phyloP scores from a whole-genome alignment of 2,797 vertebrate species.

The Chelon labrosus region DNA sequence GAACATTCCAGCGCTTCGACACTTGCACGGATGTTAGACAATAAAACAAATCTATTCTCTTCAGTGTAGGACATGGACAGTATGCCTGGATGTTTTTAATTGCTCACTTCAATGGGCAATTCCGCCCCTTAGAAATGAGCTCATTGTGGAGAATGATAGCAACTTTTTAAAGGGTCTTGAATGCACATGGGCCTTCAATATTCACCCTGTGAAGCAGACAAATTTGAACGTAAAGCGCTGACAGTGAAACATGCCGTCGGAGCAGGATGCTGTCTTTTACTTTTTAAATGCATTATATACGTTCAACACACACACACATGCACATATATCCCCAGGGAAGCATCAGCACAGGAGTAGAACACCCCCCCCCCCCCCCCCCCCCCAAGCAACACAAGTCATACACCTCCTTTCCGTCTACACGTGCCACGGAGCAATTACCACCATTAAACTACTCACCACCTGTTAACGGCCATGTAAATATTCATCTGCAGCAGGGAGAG shows the following conservation, averaged over 20 bases:
- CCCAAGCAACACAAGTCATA: slow-evolving; percentile 43
- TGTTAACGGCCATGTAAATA: slow-evolving; percentile 86
- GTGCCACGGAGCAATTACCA: slow-evolving; percentile 75
- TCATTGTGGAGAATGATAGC: not conserved
- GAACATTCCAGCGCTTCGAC: slow-evolving; percentile 79
- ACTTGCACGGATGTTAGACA: slow-evolving; percentile 83
- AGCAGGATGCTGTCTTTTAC: slow-evolving; percentile 2
- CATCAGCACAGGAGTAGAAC: slow-evolving; percentile 53
- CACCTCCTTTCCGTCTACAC: slow-evolving; percentile 63
- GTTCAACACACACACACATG: slow-evolving; percentile 26
- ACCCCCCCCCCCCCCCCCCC: slow-evolving; percentile 39
- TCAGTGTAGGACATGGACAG: not conserved
- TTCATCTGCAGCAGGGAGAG: slow-evolving; percentile 72
- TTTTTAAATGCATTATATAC: slow-evolving; percentile 31
- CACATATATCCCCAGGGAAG: slow-evolving; percentile 47
- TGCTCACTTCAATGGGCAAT: not conserved
- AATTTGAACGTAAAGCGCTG: not conserved
- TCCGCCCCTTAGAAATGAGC: not conserved
- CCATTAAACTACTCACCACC: slow-evolving; percentile 81
- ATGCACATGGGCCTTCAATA: not conserved
- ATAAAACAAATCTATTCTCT: slow-evolving; percentile 59
- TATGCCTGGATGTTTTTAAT: not conserved
- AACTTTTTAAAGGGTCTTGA: not conserved
- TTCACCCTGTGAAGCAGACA: not conserved
- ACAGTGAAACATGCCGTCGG: not conserved